phyloP scores from a whole-genome alignment of 2,888 invertebrate genomes.

The Ariolimax columbianus region DNA sequence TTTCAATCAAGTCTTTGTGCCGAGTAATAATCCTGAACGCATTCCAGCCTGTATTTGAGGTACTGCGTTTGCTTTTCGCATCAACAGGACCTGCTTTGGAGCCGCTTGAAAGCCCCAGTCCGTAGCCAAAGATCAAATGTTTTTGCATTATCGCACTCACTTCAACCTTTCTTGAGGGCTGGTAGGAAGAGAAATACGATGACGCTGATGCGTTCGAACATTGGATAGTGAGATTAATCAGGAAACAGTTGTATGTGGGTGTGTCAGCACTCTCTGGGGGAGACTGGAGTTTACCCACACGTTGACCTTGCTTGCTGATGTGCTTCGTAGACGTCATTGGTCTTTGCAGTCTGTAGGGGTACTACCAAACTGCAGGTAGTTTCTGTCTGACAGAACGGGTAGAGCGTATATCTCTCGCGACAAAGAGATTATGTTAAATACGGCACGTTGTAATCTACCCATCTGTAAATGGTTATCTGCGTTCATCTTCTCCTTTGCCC shows the following conservation, averaged over 20 bases:
- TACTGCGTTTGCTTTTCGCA: constrained; percentile 11
- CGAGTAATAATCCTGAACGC: not conserved
- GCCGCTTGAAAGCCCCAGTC: not conserved
- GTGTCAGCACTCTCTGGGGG: no score
- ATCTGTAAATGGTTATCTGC: no score
- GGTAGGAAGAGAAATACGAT: not conserved
- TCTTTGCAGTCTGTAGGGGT: no score
- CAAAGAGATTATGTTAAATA: no score
- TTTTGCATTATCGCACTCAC: constrained; percentile 16
- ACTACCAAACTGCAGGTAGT: no score
- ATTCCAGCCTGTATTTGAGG: not conserved
- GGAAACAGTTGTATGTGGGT: not conserved
- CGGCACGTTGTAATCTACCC: no score
- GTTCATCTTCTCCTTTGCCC: no score
- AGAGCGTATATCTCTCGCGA: no score
- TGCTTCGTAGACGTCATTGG: no score
- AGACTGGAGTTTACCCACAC: no score
- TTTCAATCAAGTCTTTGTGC: constrained; percentile 32
- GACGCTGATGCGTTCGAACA: not conserved
- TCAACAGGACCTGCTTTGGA: constrained; percentile 1
- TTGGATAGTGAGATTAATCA: not conserved
- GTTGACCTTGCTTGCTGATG: no score
- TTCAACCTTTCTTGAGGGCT: constrained; percentile 3
- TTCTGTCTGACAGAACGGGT: no score
- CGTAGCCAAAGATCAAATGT: constrained; percentile 12